A percentile compares a stretch with the other conserved stretches of the same genome.
Evolutionary conservation across 2,888 invertebrate genomes (phyloP).

Genomic region (Hermodice carunculata): DNA sequence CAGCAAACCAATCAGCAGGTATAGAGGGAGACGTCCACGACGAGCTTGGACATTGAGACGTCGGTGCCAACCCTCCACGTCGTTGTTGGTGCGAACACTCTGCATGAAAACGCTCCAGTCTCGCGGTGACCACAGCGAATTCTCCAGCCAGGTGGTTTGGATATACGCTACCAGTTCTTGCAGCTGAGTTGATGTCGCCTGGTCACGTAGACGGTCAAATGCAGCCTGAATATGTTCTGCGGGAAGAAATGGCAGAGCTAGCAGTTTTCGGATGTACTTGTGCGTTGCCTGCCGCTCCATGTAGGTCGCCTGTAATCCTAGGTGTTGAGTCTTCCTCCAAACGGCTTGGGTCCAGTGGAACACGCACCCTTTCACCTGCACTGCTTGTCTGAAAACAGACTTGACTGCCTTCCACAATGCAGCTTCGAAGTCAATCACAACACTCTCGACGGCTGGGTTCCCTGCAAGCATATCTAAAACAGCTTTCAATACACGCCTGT

Average conservation of each 20-base stretch:
- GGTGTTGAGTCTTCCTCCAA: background rate
- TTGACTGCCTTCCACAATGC: conserved; percentile 8
- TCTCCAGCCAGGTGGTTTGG: background rate
- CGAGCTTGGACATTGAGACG: background rate
- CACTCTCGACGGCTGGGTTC: background rate
- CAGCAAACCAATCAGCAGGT: background rate
- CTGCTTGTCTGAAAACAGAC: too few relatives aligned
- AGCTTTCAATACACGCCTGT: background rate
- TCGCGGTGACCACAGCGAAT: too few relatives aligned
- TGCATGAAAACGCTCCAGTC: background rate
- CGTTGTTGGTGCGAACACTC: background rate
- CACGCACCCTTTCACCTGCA: background rate
- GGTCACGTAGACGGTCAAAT: background rate
- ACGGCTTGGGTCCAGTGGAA: conserved; percentile 9
- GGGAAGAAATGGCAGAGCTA: conserved; percentile 9
- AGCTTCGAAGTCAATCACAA: conserved; percentile 18
- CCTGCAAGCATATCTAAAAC: background rate
- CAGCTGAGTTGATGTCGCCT: background rate
- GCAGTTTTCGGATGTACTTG: background rate
- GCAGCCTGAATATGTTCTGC: background rate
- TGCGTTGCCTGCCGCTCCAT: too few relatives aligned
- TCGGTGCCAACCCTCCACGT: conserved; percentile 5
- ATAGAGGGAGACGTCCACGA: background rate
- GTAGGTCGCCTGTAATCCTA: background rate
- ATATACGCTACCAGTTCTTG: background rate